phyloP scores from a whole-genome alignment of 2,888 invertebrate genomes.

The Serripes groenlandicus region DNA sequence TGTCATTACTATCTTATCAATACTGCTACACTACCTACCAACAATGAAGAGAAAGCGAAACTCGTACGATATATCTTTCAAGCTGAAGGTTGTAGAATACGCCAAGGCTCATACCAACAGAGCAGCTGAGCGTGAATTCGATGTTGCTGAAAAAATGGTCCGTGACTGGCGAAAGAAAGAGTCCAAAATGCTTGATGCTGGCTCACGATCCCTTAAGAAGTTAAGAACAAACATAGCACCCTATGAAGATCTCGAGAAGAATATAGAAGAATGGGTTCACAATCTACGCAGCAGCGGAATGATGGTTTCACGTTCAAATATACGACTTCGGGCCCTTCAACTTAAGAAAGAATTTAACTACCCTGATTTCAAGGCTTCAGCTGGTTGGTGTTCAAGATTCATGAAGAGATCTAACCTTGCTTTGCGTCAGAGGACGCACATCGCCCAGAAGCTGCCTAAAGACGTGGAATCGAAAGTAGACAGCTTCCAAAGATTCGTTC shows the following conservation, averaged over 20 bases:
- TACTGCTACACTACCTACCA: too few relatives aligned
- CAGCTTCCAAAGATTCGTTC: slow-evolving; percentile 42
- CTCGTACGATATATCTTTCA: slow-evolving; percentile 1
- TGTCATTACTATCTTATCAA: too few relatives aligned
- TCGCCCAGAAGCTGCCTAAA: slow-evolving; percentile 49
- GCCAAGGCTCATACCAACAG: slow-evolving; percentile 28
- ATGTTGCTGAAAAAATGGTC: slow-evolving; percentile 34
- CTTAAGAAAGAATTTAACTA: slow-evolving; percentile 28
- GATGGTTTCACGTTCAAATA: slow-evolving; percentile 26
- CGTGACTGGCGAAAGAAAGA: slow-evolving; percentile 37
- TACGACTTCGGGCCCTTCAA: slow-evolving; percentile 30
- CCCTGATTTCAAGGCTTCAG: slow-evolving; percentile 24
- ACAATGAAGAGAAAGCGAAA: slow-evolving; percentile 19
- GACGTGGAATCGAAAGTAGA: slow-evolving; percentile 36
- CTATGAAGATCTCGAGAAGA: slow-evolving; percentile 36
- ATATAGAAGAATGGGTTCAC: slow-evolving; percentile 35
- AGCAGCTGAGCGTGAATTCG: slow-evolving; percentile 32
- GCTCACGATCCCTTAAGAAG: slow-evolving; percentile 78
- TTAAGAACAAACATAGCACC: slow-evolving; percentile 22
- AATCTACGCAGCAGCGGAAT: slow-evolving; percentile 20
- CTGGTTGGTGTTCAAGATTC: slow-evolving; percentile 19
- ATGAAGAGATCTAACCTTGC: slow-evolving; percentile 16
- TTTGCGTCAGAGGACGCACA: slow-evolving; percentile 40
- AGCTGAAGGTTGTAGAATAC: slow-evolving; percentile 25
- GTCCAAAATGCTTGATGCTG: slow-evolving; percentile 14